These are phyloP conservation scores for Calliopum simillimum DNA, from an alignment of 2,888 invertebrate species.

Conservation along the genomic window DNA sequence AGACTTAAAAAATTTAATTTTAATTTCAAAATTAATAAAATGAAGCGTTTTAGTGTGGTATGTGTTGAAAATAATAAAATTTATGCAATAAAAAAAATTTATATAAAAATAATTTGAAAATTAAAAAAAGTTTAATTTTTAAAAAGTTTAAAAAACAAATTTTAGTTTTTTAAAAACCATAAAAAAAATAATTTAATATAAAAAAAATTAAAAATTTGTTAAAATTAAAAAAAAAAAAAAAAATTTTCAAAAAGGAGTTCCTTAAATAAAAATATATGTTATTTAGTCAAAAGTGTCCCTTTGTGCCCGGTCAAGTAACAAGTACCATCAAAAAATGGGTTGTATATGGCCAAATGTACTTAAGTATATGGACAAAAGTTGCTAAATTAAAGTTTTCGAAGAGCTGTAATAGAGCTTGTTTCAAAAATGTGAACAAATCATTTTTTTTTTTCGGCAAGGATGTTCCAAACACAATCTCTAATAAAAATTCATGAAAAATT, in stretches of 20 bases:
- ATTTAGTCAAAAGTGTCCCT: background rate
- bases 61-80: conserved; percentile 40
- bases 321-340: no score
- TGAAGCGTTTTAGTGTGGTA: conserved; percentile 66
- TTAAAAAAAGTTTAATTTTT: background rate
- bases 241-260: background rate
- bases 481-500: no score
- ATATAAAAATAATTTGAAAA: background rate
- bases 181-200: background rate
- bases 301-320: no score
- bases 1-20: conserved; percentile 42
- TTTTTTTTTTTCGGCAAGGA: no score
- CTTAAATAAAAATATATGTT: background rate
- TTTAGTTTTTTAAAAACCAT: background rate
- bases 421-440: no score
- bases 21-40: conserved; percentile 47
- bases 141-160: background rate
- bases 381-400: no score
- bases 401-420: no score
- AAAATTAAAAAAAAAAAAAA: no score
- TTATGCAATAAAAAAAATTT: background rate
- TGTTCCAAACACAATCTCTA: no score
- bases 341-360: no score
- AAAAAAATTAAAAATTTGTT: conserved; percentile 3
- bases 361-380: no score